These are phyloP conservation scores for Mallotus villosus DNA, from an alignment of 2,797 vertebrate species.

Conservation along the genomic window DNA sequence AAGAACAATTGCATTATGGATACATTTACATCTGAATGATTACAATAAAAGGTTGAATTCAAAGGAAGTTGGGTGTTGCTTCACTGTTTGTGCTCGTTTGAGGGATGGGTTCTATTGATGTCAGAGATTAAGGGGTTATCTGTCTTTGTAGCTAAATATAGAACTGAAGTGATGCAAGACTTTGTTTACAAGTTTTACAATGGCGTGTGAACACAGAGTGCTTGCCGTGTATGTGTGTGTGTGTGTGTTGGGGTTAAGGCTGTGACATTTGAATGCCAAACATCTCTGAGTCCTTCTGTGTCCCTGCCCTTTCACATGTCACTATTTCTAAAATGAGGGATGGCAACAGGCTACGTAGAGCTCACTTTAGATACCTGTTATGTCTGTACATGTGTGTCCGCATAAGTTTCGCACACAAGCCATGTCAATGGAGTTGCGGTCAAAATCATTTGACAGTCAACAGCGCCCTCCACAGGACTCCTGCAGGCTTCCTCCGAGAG, in stretches of 20 bases:
- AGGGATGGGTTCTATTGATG: too few relatives aligned
- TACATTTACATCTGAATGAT: too few relatives aligned
- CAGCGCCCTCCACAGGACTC: neutral
- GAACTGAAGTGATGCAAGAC: neutral
- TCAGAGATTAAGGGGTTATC: neutral
- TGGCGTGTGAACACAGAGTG: slow-evolving; percentile 24
- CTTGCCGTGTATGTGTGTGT: slow-evolving; percentile 26
- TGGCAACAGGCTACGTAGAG: neutral
- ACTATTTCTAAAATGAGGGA: too few relatives aligned
- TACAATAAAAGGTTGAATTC: too few relatives aligned
- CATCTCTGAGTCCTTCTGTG: neutral
- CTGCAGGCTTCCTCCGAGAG: neutral
- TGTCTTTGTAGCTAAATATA: neutral
- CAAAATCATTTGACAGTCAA: neutral
- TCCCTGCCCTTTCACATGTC: neutral
- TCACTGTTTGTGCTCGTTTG: too few relatives aligned
- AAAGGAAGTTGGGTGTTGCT: too few relatives aligned
- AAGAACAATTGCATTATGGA: too few relatives aligned
- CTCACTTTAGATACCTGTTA: neutral
- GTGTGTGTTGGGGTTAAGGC: slow-evolving; percentile 4
- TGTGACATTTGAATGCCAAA: neutral
- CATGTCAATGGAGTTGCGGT: neutral
- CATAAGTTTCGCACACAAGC: slow-evolving; percentile 20
- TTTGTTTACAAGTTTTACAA: neutral
- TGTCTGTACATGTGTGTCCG: neutral